Base-by-base conservation (phyloP, 1,140 invertebrate genomes). In the Proctacanthus coquilletti region DNA sequence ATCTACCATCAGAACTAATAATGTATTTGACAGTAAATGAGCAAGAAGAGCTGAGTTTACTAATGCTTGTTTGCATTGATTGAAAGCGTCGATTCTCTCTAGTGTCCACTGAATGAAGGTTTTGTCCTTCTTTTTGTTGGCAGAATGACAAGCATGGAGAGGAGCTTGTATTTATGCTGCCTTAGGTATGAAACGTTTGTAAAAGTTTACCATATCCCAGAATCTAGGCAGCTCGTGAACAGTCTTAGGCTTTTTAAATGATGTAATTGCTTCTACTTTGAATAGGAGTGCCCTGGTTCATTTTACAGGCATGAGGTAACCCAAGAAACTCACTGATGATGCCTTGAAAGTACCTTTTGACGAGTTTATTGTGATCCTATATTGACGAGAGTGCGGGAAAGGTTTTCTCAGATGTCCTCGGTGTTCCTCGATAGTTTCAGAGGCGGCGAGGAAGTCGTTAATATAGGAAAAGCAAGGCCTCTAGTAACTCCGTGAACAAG, bases 241-340 rank as follows among this genome's bases (percentile, higher is more conserved):
- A 3, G 36, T 38, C 31, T 27, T 18, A 4, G 36, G 36, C 17
- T 29, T 3, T 14, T 21, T 21, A 23, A 19, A 40, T 13, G 40
- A 30, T 4, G 20, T 27, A 30, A 47, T 45, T 5, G 41, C 39
- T 18, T 21, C 34, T 10, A 25, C 42, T 35, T 41, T n/a, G 11
- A 23, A 38, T 21, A 23, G n/a, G 18, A 33, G 8, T 21, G 52
- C 39, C 10, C 27, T 39, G 19, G 46, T 38, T 10, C 43, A 52
- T 41, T 68, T 64, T 21, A 56, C 34, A 33, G 50, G 58, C 47
- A 65, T 64, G 36, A 46, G 38, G 3, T 51, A 43, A 2, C 49
- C 47, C 0, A 52, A 36, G 31, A 51, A 56, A 4, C 27, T 31
- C 0, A 60, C n/a, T 14, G 42, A 41, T 2, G 23, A 4, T 21